Evolutionary conservation across 2,797 vertebrate genomes (phyloP), one percentile per base, ranked within the genome.

Genomic region (Bufotes viridis): DNA sequence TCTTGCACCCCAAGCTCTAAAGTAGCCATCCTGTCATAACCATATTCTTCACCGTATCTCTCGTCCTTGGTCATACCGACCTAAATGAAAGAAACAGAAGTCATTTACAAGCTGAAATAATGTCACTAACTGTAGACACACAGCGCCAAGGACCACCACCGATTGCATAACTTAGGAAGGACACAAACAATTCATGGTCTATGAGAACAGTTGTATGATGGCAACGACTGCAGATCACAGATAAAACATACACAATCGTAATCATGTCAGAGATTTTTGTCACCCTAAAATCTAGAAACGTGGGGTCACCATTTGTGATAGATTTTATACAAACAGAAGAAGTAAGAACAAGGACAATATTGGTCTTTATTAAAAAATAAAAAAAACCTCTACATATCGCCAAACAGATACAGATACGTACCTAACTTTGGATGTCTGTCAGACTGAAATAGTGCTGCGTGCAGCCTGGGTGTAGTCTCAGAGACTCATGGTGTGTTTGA

Each of bases 21-120:
- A 13, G 96, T 96, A 91, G 97, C 93, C 95, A 97, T 94, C 86
- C 96, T 96, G 92, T 97, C 97, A 90, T 98, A 99, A 93, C 95
- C 95, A 91, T 97, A 97, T 92, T 98, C 98, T 92, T 98, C 97
- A 93, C 96, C 93, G 92, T 95, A 94, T 20, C 95, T 95, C 85
- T 96, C 95, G 91, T 98, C 98, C 61, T 97, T 96, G 7, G 93
- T 95, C 94, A 98, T 98, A 96, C 96, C 95, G 90, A 92, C 90
- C 83, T 72, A 90, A 87, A 91, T 20, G 0, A 51, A 26, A 34
- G 24, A 20, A 53, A 26, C 17, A 83, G 11, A 55, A 51, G 34
- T 74, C 11, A 51, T 34, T 72, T 9, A 42, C 8, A 3, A 29
- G n/a, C 67, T 17, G 15, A 9, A 18, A 1, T 9, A 72, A 34